phyloP scores from a whole-genome alignment of 2,797 vertebrate species.

The Ambastaia sidthimunki region DNA sequence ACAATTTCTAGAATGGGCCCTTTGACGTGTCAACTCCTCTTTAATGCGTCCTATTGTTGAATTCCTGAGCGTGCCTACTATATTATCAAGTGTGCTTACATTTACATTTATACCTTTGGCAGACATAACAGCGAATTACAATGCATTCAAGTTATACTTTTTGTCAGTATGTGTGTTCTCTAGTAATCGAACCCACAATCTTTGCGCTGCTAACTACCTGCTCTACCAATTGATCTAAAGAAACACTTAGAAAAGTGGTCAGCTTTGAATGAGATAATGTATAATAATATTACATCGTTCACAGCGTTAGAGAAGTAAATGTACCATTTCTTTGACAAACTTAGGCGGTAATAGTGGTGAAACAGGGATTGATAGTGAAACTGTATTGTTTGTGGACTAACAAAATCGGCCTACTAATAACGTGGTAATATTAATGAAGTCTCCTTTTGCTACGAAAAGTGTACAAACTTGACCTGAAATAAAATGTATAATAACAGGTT shows the following conservation, averaged over 20 bases:
- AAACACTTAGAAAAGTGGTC: slow-evolving; percentile 35
- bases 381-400: not conserved
- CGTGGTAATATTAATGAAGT: not conserved
- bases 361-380: not conserved
- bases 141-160: no score
- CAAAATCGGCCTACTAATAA: not conserved
- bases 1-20: slow-evolving; percentile 58
- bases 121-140: no score
- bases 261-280: slow-evolving; percentile 53
- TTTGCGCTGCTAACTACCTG: no score
- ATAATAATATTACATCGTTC: slow-evolving; percentile 44
- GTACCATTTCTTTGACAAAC: slow-evolving; percentile 23
- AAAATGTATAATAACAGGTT: not conserved
- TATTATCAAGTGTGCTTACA: slow-evolving; percentile 62
- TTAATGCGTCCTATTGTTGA: slow-evolving; percentile 59
- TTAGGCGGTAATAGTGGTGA: slow-evolving; percentile 7
- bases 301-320: slow-evolving; percentile 41
- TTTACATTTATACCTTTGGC: no score
- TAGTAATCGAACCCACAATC: no score
- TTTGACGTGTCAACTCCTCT: slow-evolving; percentile 63
- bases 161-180: no score
- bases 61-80: slow-evolving; percentile 57
- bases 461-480: not conserved
- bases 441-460: not conserved
- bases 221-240: no score